Conservation (phyloP, 2,113 vertebrate species). For the Spizaetus ornatus region DNA sequence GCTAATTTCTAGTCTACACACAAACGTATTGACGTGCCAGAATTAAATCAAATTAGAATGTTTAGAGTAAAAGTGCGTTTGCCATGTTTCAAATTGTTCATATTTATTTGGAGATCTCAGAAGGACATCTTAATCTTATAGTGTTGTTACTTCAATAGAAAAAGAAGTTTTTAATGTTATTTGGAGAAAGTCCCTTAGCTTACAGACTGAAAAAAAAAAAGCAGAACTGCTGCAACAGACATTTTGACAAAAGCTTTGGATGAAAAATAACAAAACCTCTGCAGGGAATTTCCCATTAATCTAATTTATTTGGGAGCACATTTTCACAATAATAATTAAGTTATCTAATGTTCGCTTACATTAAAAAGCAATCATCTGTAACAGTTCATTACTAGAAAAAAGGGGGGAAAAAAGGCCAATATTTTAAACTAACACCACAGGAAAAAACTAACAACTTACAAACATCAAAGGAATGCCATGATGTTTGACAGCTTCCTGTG, state of each 20-base stretch:
- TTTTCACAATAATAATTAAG: constrained; percentile 69
- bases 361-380: constrained; percentile 60
- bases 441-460: constrained; percentile 15
- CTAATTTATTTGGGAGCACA: constrained; percentile 69
- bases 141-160: constrained; percentile 8
- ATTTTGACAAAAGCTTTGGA: constrained; percentile 61
- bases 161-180: constrained; percentile 27
- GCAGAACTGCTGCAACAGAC: neutral
- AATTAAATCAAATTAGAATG: constrained; percentile 20
- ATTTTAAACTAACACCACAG: constrained; percentile 38
- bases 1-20: neutral
- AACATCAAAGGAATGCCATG: constrained; percentile 36
- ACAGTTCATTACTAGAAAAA: constrained; percentile 57
- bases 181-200: constrained; percentile 18
- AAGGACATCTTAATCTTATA: neutral
- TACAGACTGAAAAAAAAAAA: neutral
- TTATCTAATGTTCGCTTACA: constrained; percentile 60
- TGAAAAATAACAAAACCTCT: constrained; percentile 69
- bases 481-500: constrained; percentile 39
- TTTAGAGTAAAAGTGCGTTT: neutral
- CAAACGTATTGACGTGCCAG: neutral
- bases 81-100: neutral
- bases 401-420: neutral
- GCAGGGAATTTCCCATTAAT: constrained; percentile 68
- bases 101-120: constrained; percentile 13